phyloP scores from a whole-genome alignment of 1,140 invertebrate species.

The Trichonephila clavata region DNA sequence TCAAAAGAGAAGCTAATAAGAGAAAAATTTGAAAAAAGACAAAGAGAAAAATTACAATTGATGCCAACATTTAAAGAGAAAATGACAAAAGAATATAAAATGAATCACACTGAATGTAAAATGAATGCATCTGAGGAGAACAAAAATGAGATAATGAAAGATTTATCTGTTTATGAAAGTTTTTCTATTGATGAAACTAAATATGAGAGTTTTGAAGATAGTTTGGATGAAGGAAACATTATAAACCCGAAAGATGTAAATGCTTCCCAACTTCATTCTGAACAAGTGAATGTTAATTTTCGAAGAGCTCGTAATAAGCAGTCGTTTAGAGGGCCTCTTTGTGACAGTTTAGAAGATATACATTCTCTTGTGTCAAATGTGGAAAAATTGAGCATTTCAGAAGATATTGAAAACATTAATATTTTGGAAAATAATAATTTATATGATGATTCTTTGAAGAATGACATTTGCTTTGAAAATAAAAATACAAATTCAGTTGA shows the following conservation, averaged over 20 bases:
- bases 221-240: conserved; percentile 44
- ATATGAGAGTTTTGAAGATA: conserved; percentile 72
- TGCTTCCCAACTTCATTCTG: background rate
- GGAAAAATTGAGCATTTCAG: conserved; percentile 56
- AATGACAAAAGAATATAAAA: background rate
- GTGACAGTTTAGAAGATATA: conserved; percentile 70
- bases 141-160: background rate
- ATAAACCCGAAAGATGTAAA: conserved; percentile 15
- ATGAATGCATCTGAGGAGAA: background rate
- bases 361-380: conserved; percentile 64
- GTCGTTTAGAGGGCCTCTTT: background rate
- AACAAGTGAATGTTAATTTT: background rate
- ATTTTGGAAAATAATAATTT: conserved; percentile 6
- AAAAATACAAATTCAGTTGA: conserved; percentile 12
- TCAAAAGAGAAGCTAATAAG: background rate
- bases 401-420: conserved; percentile 52
- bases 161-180: conserved; percentile 43
- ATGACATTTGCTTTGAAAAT: conserved; percentile 25
- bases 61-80: background rate
- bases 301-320: background rate
- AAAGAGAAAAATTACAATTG: background rate
- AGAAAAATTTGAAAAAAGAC: background rate
- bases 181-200: conserved; percentile 49
- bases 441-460: conserved; percentile 61
- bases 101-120: background rate